Conservation (phyloP, 2,797 vertebrate species). For the Coccyzus lansbergi region DNA sequence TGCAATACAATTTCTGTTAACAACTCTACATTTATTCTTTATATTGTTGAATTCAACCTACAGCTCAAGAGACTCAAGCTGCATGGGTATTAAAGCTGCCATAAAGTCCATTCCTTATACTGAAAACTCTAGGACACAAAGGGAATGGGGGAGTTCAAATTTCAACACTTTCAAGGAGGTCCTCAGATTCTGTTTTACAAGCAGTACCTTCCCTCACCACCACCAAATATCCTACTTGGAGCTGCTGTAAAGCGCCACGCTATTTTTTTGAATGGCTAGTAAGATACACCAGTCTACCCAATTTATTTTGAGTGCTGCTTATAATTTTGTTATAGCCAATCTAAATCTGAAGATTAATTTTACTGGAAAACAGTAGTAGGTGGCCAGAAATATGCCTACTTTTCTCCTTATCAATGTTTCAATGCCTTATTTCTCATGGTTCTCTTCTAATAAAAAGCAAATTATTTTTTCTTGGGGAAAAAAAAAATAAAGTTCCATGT, state of each 20-base stretch:
- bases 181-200: background rate
- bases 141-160: background rate
- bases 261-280: background rate
- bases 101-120: background rate
- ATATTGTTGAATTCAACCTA: background rate
- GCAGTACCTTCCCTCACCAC: background rate
- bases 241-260: background rate
- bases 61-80: background rate
- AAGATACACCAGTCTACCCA: background rate
- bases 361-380: background rate
- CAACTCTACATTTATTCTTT: background rate
- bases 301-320: background rate
- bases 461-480: background rate
- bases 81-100: background rate
- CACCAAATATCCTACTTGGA: background rate
- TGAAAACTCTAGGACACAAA: background rate
- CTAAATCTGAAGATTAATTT: background rate
- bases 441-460: background rate
- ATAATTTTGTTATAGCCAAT: background rate
- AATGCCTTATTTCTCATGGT: background rate
- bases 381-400: background rate
- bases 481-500: background rate
- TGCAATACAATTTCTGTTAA: background rate
- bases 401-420: background rate
- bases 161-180: background rate